Base-by-base conservation (phyloP, 1,140 invertebrate species). In the Atopsyche davidsoni region DNA sequence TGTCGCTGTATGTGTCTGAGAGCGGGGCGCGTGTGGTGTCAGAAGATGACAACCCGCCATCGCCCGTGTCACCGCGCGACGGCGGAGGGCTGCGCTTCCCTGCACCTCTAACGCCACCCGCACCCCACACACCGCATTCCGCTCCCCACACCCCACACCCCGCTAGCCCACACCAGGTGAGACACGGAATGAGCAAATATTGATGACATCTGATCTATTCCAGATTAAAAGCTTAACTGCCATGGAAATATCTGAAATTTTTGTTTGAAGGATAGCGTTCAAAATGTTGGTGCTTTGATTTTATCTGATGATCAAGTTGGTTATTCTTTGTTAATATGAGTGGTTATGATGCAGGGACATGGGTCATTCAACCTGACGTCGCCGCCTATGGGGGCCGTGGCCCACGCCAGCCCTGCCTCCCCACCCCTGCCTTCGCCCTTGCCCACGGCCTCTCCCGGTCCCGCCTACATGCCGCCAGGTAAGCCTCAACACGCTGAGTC, bases 1-100 rank as follows among this genome's bases (percentile, higher is more conserved):
- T 97, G 4, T 92, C 87, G 2, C 89, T 95, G 68, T 96, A 95
- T 64, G 90, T 94, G 7, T 92, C 95, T 59, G 92, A 96, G 62
- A 87, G 81, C 46, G 72, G 89, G 31, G 69, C 92, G 1, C 75
- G 87, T 43, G 90, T 87, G 3, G 83, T 95, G 51, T 90, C 89
- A 11, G 93, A 96, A 66, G 94, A 98, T 64, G 93, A 96, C 60
- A 96, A 96, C 75, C 93, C 93, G 9, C 89, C 92, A 0, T 96
- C 92, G 2, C 91, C 92, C 0, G 85, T 93, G 45, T 82, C 88
- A 4, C 72, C 72, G 0, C 70, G 56, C 1, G 56, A 58, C n/a
- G 44, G 55, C 10, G 13, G 48, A 64, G 64, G 65, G 0, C 51
- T 58, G 19, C 63, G 71, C 0, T 74, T 74, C 61, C 65, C 68